Conservation (phyloP, 2,797 vertebrate genomes). For the Onychomys arenicola region DNA sequence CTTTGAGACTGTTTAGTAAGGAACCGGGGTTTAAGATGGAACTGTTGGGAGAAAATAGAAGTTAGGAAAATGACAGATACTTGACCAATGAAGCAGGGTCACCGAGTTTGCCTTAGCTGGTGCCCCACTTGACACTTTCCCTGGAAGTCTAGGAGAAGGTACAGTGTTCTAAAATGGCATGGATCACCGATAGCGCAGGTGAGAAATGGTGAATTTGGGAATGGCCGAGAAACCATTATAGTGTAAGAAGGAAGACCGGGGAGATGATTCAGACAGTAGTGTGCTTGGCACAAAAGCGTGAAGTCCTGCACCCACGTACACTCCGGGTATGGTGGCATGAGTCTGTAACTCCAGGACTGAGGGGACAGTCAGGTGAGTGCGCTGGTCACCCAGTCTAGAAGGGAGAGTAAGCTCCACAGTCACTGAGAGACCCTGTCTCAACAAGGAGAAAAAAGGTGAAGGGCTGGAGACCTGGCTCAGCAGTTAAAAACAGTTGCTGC, state of each 20-base stretch:
- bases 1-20: not conserved
- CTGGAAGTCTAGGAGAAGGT: not conserved
- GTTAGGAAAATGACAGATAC: not conserved
- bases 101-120: not conserved
- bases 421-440: not conserved
- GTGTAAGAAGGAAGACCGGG: not conserved
- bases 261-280: not conserved
- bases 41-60: conserved; percentile 56
- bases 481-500: not conserved
- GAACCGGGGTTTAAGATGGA: conserved; percentile 32
- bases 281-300: not conserved
- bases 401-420: not conserved
- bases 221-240: not conserved
- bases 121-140: not conserved
- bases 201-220: not conserved
- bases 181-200: not conserved
- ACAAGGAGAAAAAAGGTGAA: not conserved
- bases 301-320: not conserved
- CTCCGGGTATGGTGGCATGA: too few relatives aligned
- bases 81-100: not conserved
- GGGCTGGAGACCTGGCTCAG: not conserved
- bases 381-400: not conserved
- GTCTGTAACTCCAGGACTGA: not conserved
- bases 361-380: not conserved
- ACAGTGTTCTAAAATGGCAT: not conserved